Evolutionary conservation across 2,797 vertebrate genomes (phyloP).

Genomic region (Pygocentrus nattereri): DNA sequence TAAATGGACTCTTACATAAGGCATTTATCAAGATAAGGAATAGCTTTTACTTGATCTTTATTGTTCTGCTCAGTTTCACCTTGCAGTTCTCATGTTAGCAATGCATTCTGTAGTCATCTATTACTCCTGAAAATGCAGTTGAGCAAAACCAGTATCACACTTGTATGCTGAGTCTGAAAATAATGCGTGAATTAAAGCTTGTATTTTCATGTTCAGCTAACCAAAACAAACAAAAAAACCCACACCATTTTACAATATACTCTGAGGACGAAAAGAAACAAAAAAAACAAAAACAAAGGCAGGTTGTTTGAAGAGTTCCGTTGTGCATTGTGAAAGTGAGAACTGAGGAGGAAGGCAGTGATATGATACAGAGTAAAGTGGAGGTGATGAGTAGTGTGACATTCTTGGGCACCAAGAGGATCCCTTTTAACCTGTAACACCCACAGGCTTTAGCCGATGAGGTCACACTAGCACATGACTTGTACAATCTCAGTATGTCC

Average conservation of each 20-base stretch:
- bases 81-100: constrained; percentile 38
- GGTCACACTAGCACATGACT: constrained; percentile 63
- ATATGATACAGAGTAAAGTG: constrained; percentile 44
- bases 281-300: constrained; percentile 82
- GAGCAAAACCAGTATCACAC: constrained; percentile 87
- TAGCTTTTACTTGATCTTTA: constrained; percentile 87
- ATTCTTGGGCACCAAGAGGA: constrained; percentile 56
- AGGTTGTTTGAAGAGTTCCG: constrained; percentile 73
- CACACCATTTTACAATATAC: constrained; percentile 84
- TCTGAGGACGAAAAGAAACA: constrained; percentile 74
- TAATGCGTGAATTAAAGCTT: constrained; percentile 71
- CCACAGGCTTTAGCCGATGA: constrained; percentile 72
- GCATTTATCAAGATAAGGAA: constrained; percentile 70
- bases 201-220: constrained; percentile 52
- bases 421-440: constrained; percentile 63
- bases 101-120: constrained; percentile 71
- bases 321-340: constrained; percentile 58
- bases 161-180: constrained; percentile 82
- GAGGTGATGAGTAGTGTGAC: constrained; percentile 73
- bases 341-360: constrained; percentile 29
- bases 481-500: constrained; percentile 44
- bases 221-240: constrained; percentile 79
- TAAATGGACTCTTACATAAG: constrained; percentile 16
- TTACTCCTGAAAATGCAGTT: constrained; percentile 83
- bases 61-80: constrained; percentile 80